These are phyloP conservation scores for Odontamblyopus rebecca DNA, from an alignment of 2,797 vertebrate genomes.

Conservation along the genomic window DNA sequence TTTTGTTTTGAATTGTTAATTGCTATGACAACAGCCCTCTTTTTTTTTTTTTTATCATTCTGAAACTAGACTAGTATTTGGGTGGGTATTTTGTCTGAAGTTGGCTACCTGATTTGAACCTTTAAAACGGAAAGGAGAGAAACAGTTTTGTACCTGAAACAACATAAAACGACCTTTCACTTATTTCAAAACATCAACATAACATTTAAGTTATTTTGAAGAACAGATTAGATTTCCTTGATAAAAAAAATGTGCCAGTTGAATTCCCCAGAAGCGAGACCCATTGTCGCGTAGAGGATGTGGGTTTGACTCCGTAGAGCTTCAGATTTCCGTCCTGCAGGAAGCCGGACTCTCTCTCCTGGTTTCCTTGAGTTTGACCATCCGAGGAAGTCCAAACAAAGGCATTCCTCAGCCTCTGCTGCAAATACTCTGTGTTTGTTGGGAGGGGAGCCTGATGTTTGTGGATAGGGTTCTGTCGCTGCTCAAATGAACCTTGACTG, in stretches of 20 bases:
- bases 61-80: too few relatives aligned
- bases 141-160: too few relatives aligned
- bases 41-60: too few relatives aligned
- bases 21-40: too few relatives aligned
- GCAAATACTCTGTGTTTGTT: constrained; percentile 64
- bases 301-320: constrained; percentile 45
- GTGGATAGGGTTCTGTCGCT: constrained; percentile 23
- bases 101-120: too few relatives aligned
- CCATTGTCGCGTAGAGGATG: constrained; percentile 54
- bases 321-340: constrained; percentile 60
- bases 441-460: constrained; percentile 30
- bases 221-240: not conserved
- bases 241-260: not conserved
- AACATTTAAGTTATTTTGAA: not conserved
- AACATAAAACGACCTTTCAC: too few relatives aligned
- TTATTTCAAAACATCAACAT: too few relatives aligned
- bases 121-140: too few relatives aligned
- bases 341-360: constrained; percentile 61
- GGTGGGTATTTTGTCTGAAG: too few relatives aligned
- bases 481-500: constrained; percentile 14
- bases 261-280: not conserved
- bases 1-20: too few relatives aligned
- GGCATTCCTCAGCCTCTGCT: constrained; percentile 56
- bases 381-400: constrained; percentile 66
- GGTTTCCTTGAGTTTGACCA: constrained; percentile 56